phyloP scores from a whole-genome alignment of 2,113 vertebrate species.

The Podocnemis expansa region DNA sequence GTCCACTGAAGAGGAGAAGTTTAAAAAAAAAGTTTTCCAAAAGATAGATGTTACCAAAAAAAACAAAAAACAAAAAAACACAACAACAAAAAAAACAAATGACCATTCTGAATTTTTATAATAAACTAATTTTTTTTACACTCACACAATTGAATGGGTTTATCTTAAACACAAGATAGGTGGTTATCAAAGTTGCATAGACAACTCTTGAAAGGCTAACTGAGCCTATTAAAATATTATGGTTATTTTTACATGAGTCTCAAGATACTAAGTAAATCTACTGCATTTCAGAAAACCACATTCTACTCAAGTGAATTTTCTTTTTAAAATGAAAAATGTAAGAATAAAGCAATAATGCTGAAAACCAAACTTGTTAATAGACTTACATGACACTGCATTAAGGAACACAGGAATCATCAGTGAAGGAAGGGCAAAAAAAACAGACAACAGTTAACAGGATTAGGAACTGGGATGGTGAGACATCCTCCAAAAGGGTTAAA shows the following conservation, averaged over 20 bases:
- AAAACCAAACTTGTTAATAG: slow-evolving; percentile 78
- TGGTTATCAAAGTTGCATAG: slow-evolving; percentile 33
- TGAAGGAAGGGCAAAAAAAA: slow-evolving; percentile 86
- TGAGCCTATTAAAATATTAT: background rate
- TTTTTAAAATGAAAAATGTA: slow-evolving; percentile 13
- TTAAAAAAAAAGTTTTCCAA: slow-evolving; percentile 41
- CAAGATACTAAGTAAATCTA: background rate
- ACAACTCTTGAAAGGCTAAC: slow-evolving; percentile 20
- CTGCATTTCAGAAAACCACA: background rate
- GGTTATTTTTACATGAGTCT: background rate
- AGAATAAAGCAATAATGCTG: slow-evolving; percentile 69
- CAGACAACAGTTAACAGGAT: slow-evolving; percentile 92
- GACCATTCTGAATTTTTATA: slow-evolving; percentile 12
- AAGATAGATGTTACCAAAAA: background rate
- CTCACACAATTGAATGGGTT: slow-evolving; percentile 25
- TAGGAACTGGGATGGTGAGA: slow-evolving; percentile 74
- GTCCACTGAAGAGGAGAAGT: slow-evolving; percentile 85
- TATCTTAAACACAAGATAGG: slow-evolving; percentile 61
- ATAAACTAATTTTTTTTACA: slow-evolving; percentile 43
- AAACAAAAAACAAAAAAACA: too few relatives aligned
- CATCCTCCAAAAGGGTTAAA: slow-evolving; percentile 64
- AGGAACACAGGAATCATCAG: slow-evolving; percentile 91
- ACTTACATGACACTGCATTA: slow-evolving; percentile 99
- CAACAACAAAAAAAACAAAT: slow-evolving; percentile 11
- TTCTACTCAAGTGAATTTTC: slow-evolving; percentile 24